These are phyloP conservation scores for Galerucella calmariensis DNA, from an alignment of 2,888 invertebrate genomes.

Conservation along the genomic window DNA sequence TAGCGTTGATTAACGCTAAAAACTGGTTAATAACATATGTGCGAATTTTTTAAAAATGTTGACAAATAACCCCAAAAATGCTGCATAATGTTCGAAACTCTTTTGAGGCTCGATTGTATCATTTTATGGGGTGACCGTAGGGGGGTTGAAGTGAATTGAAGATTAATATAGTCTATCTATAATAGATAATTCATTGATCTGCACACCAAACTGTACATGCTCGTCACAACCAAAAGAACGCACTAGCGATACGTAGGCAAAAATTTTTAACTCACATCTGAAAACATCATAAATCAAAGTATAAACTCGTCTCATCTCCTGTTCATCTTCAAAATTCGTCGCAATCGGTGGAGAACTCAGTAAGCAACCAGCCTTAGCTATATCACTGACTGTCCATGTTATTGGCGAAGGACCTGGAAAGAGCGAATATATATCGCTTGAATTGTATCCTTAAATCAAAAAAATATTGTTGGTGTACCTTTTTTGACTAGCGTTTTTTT, in stretches of 20 bases:
- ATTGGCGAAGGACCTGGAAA: conserved; percentile 48
- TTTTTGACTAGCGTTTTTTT: conserved; percentile 15
- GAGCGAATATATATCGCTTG: too few species aligned
- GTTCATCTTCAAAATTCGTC: conserved; percentile 72
- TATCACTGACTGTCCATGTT: conserved; percentile 64
- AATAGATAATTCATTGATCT: too few species aligned
- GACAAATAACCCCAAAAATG: too few species aligned
- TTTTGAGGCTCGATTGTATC: too few species aligned
- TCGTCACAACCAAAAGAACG: background rate
- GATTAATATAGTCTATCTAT: too few species aligned
- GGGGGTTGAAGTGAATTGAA: too few species aligned
- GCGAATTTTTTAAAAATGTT: too few species aligned
- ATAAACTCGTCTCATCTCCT: conserved; percentile 79
- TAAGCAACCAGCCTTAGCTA: conserved; percentile 70
- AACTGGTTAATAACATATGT: too few species aligned
- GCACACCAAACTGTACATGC: too few species aligned
- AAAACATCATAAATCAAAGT: conserved; percentile 80
- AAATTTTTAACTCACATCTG: conserved; percentile 70
- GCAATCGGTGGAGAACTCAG: conserved; percentile 67
- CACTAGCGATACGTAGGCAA: background rate
- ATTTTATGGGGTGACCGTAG: too few species aligned
- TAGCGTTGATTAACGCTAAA: too few species aligned
- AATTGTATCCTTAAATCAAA: background rate
- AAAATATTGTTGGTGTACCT: conserved; percentile 15
- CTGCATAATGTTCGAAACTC: too few species aligned